Base-by-base conservation (phyloP, 2,888 invertebrate species). In the Eristalis pertinax region DNA sequence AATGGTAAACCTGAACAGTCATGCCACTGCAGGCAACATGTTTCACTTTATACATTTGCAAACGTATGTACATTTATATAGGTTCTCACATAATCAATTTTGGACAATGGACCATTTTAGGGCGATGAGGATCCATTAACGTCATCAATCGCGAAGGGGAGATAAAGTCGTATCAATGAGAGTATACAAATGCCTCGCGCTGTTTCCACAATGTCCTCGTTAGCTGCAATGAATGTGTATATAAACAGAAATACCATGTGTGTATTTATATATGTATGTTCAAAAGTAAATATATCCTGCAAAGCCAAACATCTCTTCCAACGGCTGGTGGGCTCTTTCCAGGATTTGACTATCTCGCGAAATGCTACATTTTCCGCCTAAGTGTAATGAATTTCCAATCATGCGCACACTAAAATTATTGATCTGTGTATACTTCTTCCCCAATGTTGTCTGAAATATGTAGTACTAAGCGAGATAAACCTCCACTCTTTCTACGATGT, bases 41-140 rank as follows among this genome's bases (percentile, higher is more conserved):
- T 72, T 76, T 32, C 13, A 75, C n/a, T 50, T 50, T 24, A 13
- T 26, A 24, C 24, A 26, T 50, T 5, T 50, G 19, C 19, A 50
- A 43, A 43, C 3, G 29, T 41, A n/a, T 69, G 72, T 75, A 35
- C 67, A 78, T 79, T 83, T 86, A 73, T 79, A 73, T 70, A 79
- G 43, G n/a, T 50, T 50, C 43, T n/a, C 87, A 83, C 79, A 87
- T 80, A 83, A 87, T 83, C 76, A 87, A 80, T 87, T 79, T 84
- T 75, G 87, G 83, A 84, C 83, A 84, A 87, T 80, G 87, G 83
- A 79, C 87, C 83, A 83, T 87, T 87, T 79, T 79, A 79, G 72
- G 65, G 63, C 41, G 87, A 87, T 79, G 87, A 84, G 79, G 72
- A 73, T 73, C 87, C 76, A 87, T 79, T 87, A 83, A 84, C 83